These are phyloP conservation scores for Dufourea novaeangliae DNA, from an alignment of 1,140 invertebrate genomes.

Conservation along the genomic window DNA sequence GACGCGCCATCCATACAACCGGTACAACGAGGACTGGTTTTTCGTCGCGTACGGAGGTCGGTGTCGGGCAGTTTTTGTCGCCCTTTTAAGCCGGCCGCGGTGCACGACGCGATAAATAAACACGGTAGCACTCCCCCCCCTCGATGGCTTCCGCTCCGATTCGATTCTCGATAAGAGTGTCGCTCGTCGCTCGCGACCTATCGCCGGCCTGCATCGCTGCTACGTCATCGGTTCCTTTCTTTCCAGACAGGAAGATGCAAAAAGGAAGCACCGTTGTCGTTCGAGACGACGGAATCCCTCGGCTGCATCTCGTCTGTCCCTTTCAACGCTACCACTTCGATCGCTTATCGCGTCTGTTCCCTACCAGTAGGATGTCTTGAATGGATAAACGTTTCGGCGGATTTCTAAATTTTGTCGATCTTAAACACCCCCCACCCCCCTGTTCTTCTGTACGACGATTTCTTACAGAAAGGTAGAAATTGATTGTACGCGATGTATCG, in stretches of 20 bases:
- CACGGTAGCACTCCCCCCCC: slow-evolving; percentile 5
- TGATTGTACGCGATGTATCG: neutral
- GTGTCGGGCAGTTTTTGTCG: slow-evolving; percentile 53
- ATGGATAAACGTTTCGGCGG: too few relatives aligned
- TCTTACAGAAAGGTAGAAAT: neutral
- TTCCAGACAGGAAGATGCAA: neutral
- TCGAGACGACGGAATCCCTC: neutral
- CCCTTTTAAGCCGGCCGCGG: slow-evolving; percentile 42
- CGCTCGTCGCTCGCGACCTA: slow-evolving; percentile 14
- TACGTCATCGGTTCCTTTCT: neutral
- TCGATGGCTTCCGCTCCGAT: slow-evolving; percentile 41
- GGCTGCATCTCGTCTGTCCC: too few relatives aligned
- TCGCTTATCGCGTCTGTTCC: neutral
- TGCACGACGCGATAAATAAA: slow-evolving; percentile 59
- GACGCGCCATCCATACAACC: slow-evolving; percentile 50
- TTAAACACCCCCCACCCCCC: neutral
- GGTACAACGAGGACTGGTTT: slow-evolving; percentile 66
- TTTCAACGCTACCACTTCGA: neutral
- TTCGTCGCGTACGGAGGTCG: slow-evolving; percentile 62
- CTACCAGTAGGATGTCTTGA: neutral
- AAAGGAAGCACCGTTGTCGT: neutral
- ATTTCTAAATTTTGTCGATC: neutral
- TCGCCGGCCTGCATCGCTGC: slow-evolving; percentile 26
- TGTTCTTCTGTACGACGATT: neutral
- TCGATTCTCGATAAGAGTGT: slow-evolving; percentile 29